phyloP scores from a whole-genome alignment of 1,140 invertebrate species.

The Drosophila nebulosa region DNA sequence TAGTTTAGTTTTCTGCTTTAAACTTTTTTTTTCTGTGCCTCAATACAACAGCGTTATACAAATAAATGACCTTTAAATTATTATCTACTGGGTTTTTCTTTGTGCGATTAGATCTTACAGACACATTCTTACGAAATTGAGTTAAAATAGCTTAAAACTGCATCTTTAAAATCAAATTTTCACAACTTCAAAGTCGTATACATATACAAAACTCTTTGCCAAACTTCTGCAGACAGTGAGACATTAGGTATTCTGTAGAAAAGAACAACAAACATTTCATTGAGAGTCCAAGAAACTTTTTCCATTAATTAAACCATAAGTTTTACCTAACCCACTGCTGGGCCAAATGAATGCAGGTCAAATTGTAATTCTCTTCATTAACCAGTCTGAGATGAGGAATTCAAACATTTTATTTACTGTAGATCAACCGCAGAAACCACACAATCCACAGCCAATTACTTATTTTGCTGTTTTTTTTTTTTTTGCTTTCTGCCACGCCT shows the following conservation, averaged over 20 bases:
- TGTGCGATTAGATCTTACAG: too few relatives aligned
- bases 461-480: not conserved
- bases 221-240: too few relatives aligned
- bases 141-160: too few relatives aligned
- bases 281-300: not conserved
- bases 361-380: not conserved
- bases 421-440: not conserved
- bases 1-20: too few relatives aligned
- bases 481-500: not conserved
- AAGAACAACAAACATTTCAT: not conserved
- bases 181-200: too few relatives aligned
- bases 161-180: too few relatives aligned
- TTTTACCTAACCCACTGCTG: not conserved
- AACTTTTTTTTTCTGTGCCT: too few relatives aligned
- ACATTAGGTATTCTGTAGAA: not conserved
- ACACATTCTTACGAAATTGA: too few relatives aligned
- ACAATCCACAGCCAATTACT: not conserved
- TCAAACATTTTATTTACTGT: not conserved
- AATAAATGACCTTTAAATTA: too few relatives aligned
- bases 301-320: not conserved
- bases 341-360: not conserved
- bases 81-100: too few relatives aligned
- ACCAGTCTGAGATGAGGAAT: not conserved
- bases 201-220: too few relatives aligned
- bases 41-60: too few relatives aligned